Base-by-base conservation (phyloP, 2,113 vertebrate genomes). In the Danionella cerebrum region DNA sequence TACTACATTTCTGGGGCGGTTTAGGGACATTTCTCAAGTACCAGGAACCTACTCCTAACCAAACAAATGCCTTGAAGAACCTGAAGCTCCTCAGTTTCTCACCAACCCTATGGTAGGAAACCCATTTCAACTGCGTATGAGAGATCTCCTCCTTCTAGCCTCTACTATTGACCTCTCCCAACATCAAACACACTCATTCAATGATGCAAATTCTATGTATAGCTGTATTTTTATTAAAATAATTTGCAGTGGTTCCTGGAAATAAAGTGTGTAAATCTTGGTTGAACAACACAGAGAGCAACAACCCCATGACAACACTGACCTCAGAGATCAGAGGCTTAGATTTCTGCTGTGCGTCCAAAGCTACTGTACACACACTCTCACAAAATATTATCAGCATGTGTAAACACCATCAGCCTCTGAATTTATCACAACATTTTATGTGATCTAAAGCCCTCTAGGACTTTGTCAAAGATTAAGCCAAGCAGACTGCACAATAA, bases 401-500 rank as follows among this genome's bases (percentile, higher is more conserved):
- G 44, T 63, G 59, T 36, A 48, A 63, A 63, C 42, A 63, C 33
- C 31, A 48, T 63, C 3, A 48, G 59, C 59, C 36, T 63, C 29
- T 33, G 8, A 35, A 35, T 63, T 48, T 63, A 47, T 18, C 27
- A 22, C 41, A 63, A 48, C 13, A 55, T 48, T 50, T 39, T 5
- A 50, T 62, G 50, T 31, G 16, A 67, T 19, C 54, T 42, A 51
- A 42, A 13, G 48, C 36, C 33, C 14, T 38, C 45, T 36, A 35
- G 0, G 6, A 51, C 33, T 65, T 54, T 6, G 50, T 19, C 36
- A 53, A 29, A 31, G 65, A 67, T 42, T 42, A 54, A 6, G 14
- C 36, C 51, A 42, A 54, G 41, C 50, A 54, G 8, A 11, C 12
- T 54, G 29, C 59, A 47, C 59, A 48, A 36, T 63, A 63, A 63